Percentiles rank a stretch among this genome's conserved stretches.
phyloP scores from a whole-genome alignment of 2,888 invertebrate genomes.

The Drosophila picticornis region DNA sequence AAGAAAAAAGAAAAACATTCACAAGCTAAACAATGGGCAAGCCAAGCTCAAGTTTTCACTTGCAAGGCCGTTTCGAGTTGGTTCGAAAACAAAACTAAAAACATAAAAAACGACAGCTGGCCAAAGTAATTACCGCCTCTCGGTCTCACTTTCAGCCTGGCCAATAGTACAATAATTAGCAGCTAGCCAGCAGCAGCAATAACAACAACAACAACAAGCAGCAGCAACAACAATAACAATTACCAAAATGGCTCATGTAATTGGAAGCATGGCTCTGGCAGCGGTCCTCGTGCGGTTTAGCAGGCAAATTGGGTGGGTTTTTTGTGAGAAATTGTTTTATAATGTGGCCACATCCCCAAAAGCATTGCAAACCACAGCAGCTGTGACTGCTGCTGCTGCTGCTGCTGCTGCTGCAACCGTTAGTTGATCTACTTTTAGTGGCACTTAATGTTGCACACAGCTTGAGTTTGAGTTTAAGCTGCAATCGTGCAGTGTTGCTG shows the following conservation, averaged over 20 bases:
- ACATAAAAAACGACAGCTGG: slow-evolving; percentile 29
- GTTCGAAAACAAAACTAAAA: neutral
- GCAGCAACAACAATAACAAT: slow-evolving; percentile 36
- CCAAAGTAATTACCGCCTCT: slow-evolving; percentile 68
- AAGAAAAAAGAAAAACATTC: slow-evolving; percentile 16
- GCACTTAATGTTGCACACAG: slow-evolving; percentile 59
- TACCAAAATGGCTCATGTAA: slow-evolving; percentile 66
- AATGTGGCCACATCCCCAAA: slow-evolving; percentile 65
- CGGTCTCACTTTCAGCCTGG: slow-evolving; percentile 67
- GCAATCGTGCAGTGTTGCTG: slow-evolving; percentile 13
- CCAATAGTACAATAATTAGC: slow-evolving; percentile 67
- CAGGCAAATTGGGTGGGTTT: slow-evolving; percentile 73
- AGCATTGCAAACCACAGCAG: slow-evolving; percentile 13
- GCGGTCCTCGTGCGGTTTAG: slow-evolving; percentile 48
- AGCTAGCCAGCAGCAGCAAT: slow-evolving; percentile 46
- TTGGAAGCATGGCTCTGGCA: slow-evolving; percentile 48
- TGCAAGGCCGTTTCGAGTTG: slow-evolving; percentile 48
- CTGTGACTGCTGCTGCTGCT: neutral
- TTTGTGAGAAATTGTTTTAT: slow-evolving; percentile 74
- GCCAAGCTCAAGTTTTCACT: slow-evolving; percentile 57
- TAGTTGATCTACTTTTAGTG: slow-evolving; percentile 73
- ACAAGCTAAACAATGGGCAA: slow-evolving; percentile 39
- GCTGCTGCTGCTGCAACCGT: slow-evolving; percentile 51
- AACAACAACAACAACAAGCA: slow-evolving; percentile 13
- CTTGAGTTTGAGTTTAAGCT: slow-evolving; percentile 22